Percentiles rank a stretch among this genome's conserved stretches.
Conservation (phyloP, 2,888 invertebrate species). For the Pristionchus exspectatus region DNA sequence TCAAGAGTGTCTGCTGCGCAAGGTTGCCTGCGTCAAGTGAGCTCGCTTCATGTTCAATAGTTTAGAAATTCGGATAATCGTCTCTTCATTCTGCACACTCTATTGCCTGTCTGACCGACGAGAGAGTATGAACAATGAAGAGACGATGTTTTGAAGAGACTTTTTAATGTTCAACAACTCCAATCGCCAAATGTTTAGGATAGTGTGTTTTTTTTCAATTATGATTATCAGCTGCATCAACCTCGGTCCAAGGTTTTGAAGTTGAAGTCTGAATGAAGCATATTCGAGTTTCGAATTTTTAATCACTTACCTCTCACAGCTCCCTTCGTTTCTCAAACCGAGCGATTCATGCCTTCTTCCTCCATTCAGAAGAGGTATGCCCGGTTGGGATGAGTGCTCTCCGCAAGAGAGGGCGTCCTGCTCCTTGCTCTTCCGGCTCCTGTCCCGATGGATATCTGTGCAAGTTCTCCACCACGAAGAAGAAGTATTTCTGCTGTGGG, state of each 20-base stretch:
- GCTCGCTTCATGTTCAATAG: neutral
- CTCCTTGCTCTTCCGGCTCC: constrained; percentile 63
- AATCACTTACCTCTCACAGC: neutral
- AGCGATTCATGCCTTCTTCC: too few species aligned
- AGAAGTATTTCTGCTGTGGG: constrained; percentile 51
- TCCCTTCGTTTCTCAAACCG: neutral
- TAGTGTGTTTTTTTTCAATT: neutral
- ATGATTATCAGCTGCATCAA: neutral
- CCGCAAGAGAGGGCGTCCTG: constrained; percentile 64
- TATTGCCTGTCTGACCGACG: too few species aligned
- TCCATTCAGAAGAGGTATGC: neutral
- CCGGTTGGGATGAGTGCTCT: constrained; percentile 66
- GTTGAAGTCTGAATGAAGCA: neutral
- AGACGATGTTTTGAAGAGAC: neutral
- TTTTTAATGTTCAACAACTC: neutral
- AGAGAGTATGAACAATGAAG: neutral
- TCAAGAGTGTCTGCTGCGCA: constrained; percentile 43
- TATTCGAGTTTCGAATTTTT: neutral
- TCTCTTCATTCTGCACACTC: too few species aligned
- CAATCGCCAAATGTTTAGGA: too few species aligned
- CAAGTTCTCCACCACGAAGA: constrained; percentile 60
- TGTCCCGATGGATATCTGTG: constrained; percentile 69
- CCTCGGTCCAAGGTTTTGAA: neutral
- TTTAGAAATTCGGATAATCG: too few species aligned
- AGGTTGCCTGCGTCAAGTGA: constrained; percentile 32